Conservation (phyloP, 2,888 invertebrate species). For the Strigamia transsilvanica region DNA sequence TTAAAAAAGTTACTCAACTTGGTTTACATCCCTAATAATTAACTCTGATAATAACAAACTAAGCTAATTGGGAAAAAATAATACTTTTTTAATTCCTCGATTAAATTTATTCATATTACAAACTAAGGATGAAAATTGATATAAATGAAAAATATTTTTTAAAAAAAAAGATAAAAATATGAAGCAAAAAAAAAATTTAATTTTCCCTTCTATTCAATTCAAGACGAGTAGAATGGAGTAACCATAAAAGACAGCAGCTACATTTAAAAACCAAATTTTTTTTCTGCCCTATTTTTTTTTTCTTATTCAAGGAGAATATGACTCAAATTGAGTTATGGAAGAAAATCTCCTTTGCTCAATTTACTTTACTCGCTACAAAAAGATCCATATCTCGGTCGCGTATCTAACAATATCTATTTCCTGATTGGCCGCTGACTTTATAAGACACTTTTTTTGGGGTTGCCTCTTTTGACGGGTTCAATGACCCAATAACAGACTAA, state of each 20-base stretch:
- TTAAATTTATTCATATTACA: too few relatives aligned
- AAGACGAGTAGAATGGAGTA: not conserved
- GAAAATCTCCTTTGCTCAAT: conserved; percentile 41
- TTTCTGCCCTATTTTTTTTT: conserved; percentile 36
- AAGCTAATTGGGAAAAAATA: too few relatives aligned
- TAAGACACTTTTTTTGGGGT: not conserved
- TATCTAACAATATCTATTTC: conserved; percentile 36
- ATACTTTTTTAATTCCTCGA: too few relatives aligned
- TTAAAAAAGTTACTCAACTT: too few relatives aligned
- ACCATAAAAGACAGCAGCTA: conserved; percentile 20
- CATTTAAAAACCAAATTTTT: conserved; percentile 35
- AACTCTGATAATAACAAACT: too few relatives aligned
- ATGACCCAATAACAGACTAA: not conserved
- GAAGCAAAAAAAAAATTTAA: not conserved
- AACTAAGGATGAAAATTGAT: too few relatives aligned
- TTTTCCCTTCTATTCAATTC: not conserved
- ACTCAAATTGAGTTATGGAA: conserved; percentile 40
- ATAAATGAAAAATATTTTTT: too few relatives aligned
- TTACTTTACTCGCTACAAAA: conserved; percentile 35
- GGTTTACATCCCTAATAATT: too few relatives aligned
- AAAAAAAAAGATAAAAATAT: not conserved
- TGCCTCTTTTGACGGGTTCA: not conserved
- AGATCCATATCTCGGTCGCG: conserved; percentile 28
- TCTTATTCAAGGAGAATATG: conserved; percentile 6
- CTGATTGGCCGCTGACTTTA: conserved; percentile 31